Base-by-base conservation (phyloP, 2,888 invertebrate genomes). In the Agriotes lineatus region DNA sequence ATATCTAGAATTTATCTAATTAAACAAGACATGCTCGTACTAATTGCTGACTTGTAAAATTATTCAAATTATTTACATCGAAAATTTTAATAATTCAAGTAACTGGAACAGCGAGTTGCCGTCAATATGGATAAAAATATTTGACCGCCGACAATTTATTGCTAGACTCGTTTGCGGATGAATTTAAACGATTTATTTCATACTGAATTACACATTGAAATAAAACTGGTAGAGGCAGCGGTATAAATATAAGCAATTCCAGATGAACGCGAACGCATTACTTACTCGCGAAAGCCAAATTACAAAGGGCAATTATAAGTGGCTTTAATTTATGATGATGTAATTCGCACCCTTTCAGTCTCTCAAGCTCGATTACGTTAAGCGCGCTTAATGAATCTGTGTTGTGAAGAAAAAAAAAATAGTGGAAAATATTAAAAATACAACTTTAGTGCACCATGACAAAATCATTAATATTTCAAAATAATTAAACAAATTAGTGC, bases 181-280 rank as follows among this genome's bases (percentile, higher is more conserved):
- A 65, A 59, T 65, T 65, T 65, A 35, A 65, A 59, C 58, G 65
- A 66, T 59, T 66, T 66, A 66, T 66, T 66, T 66, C 35, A 52
- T 60, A 66, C 54, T 52, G 60, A 60, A 66, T 58, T 65, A 58
- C 65, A 65, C 25, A 25, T 19, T 45, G 45, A 22, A 59, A 45
- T 59, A 45, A 45, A 48, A 48, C 35, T 25, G 48, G 18, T 60
- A 60, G 7, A 39, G 30, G 18, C 14, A 30, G 22, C 39, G 10
- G 18, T 25, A 48, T 22, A 48, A 20, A 48, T 48, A 48, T 7
- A 20, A 7, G 20, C 14, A 25, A 19, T 60, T 50, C 22, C 48
- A 20, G 48, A 48, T 60, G 50, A 52, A 65, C 18, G 50, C 22
- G 14, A 65, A 65, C 22, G 22, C 25, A 30, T 48, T 22, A 14